These are phyloP conservation scores for Microvelia longipes DNA, from an alignment of 1,140 invertebrate species.

Conservation along the genomic window DNA sequence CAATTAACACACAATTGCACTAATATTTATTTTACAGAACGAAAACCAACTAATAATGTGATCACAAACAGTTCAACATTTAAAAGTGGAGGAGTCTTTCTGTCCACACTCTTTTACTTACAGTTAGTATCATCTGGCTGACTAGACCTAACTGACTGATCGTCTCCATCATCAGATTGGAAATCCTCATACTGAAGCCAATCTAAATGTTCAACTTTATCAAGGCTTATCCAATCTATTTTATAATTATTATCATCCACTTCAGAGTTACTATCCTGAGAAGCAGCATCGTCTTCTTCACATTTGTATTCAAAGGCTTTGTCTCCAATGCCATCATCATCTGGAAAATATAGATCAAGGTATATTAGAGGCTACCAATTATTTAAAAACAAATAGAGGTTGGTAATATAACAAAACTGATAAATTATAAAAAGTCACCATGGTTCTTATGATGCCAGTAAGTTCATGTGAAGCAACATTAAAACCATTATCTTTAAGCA, in stretches of 20 bases:
- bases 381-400: too few species aligned
- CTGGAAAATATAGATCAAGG: conserved; percentile 7
- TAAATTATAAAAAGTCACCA: too few species aligned
- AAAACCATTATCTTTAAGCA: too few species aligned
- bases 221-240: conserved; percentile 29
- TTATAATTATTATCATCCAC: conserved; percentile 22
- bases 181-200: background rate
- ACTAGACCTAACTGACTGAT: background rate
- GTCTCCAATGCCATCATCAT: conserved; percentile 23
- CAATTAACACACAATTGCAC: too few species aligned
- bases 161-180: background rate
- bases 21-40: too few species aligned
- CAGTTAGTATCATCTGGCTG: background rate
- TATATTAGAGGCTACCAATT: background rate
- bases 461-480: too few species aligned
- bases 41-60: too few species aligned
- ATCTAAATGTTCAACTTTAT: background rate
- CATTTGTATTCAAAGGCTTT: conserved; percentile 32
- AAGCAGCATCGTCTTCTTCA: conserved; percentile 33
- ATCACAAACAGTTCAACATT: too few species aligned
- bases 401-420: too few species aligned
- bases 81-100: too few species aligned
- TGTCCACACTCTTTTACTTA: too few species aligned
- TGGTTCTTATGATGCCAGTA: too few species aligned
- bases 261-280: conserved; percentile 23